Base-by-base conservation (phyloP, 2,113 vertebrate species). In the Prionailurus viverrinus region DNA sequence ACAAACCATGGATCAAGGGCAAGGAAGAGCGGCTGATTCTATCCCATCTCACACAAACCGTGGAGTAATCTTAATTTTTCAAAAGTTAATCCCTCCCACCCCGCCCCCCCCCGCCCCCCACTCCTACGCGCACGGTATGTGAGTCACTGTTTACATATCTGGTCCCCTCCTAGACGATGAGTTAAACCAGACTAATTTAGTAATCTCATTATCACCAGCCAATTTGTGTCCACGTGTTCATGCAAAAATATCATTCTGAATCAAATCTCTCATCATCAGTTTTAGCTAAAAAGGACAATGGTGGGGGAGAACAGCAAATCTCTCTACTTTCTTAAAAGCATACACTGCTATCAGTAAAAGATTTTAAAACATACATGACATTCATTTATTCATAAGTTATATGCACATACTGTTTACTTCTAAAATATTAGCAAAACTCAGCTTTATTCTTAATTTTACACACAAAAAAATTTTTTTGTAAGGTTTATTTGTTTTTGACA, bases 121-220 rank as follows among this genome's bases (percentile, higher is more conserved):
- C 10, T n/a, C 66, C 78, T 31, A 0, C 8, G 45, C 14, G 13
- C 18, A 33, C 21, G 23, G 15, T 76, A 7, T 3, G 39, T 58
- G 74, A 94, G 69, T 65, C 81, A 93, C 1, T 79, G 69, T 76
- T 88, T 45, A 71, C 19, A 63, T 0, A 6, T 48, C 15, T 92
- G 41, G 5, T 55, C 36, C 83, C 39, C 51, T 66, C 13, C 36
- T 71, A 85, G 61, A 92, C 13, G 6, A 81, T 39, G 19, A 93
- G 53, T 71, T 71, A 80, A 89, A 93, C 12, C 33, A 76, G 86
- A 89, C 65, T 15, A 93, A 82, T 61, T 88, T 36, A 65, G 76
- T 45, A 36, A 65, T 81, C 89, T 93, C 97, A 89, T 51, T 51
- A 93, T 51, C 85, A 82, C 58, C 61, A 39, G 79, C n/a, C 69